These are phyloP conservation scores for Nannobrachium achirus DNA, from an alignment of 2,113 vertebrate species.

Conservation along the genomic window DNA sequence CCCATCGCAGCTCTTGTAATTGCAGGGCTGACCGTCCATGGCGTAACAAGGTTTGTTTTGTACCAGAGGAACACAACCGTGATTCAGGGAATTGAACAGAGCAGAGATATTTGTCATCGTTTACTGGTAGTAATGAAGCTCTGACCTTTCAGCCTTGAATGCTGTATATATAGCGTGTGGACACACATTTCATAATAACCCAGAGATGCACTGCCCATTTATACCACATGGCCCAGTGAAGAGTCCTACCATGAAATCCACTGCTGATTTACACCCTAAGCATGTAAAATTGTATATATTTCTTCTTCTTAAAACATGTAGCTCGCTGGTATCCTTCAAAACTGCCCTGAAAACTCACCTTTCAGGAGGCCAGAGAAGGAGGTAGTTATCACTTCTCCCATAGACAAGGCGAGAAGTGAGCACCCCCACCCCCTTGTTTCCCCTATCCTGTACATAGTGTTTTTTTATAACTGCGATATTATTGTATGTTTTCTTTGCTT, in stretches of 20 bases:
- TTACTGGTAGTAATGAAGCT: background rate
- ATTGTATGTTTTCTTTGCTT: no score
- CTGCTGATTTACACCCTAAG: background rate
- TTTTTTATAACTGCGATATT: no score
- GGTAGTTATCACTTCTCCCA: no score
- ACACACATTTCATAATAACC: background rate
- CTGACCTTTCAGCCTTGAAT: background rate
- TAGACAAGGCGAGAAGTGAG: no score
- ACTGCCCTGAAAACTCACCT: no score
- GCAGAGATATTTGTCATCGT: background rate
- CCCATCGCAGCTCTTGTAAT: constrained; percentile 29
- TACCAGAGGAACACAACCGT: background rate
- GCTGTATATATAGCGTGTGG: background rate
- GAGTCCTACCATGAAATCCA: background rate
- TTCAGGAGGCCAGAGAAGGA: no score
- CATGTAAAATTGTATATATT: no score
- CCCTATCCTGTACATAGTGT: no score
- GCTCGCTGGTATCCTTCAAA: no score
- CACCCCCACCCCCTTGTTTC: no score
- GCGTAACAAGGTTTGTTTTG: constrained; percentile 19
- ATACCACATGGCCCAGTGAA: background rate
- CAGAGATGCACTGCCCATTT: fast-evolving
- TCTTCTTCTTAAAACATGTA: no score
- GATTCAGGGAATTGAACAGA: background rate
- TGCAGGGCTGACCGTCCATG: constrained; percentile 16